Evolutionary conservation across 2,888 invertebrate genomes (phyloP).

Genomic region (Acanthacorydalis orientalis): DNA sequence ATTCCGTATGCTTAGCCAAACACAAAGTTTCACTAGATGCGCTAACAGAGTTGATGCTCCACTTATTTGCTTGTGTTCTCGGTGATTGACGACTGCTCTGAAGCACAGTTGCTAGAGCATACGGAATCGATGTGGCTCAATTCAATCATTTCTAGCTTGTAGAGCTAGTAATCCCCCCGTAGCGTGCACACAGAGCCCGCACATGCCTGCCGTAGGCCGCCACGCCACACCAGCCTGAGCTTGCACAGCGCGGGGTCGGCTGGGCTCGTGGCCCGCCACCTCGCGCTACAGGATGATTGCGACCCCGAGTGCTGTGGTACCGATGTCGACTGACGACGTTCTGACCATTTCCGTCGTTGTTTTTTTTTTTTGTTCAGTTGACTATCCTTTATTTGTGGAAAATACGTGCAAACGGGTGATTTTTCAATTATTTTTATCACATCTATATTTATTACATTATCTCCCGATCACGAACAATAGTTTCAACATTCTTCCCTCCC

Average conservation of each 20-base stretch:
- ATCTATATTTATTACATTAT: no score
- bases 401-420: no score
- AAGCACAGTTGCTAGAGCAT: no score
- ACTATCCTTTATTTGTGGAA: no score
- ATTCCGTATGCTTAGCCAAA: background rate
- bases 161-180: conserved; percentile 6
- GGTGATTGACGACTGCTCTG: background rate
- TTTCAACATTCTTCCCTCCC: no score
- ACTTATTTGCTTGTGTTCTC: conserved; percentile 22
- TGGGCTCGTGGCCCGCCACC: no score
- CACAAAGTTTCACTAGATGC: conserved; percentile 3
- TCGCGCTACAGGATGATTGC: background rate
- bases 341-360: no score
- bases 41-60: conserved; percentile 17
- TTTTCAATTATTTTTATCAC: no score
- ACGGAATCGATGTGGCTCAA: no score
- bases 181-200: conserved; percentile 12
- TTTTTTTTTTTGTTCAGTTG: no score
- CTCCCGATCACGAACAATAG: no score
- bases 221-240: conserved; percentile 9
- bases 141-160: background rate
- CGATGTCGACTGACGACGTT: background rate
- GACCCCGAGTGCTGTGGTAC: conserved; percentile 3
- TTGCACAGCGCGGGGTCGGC: conserved; percentile 6
- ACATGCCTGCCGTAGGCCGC: conserved; percentile 10